Percentiles rank a stretch among this genome's conserved stretches.
These are phyloP conservation scores for Platerodrilus igneus DNA, from an alignment of 2,888 invertebrate genomes.

Conservation along the genomic window DNA sequence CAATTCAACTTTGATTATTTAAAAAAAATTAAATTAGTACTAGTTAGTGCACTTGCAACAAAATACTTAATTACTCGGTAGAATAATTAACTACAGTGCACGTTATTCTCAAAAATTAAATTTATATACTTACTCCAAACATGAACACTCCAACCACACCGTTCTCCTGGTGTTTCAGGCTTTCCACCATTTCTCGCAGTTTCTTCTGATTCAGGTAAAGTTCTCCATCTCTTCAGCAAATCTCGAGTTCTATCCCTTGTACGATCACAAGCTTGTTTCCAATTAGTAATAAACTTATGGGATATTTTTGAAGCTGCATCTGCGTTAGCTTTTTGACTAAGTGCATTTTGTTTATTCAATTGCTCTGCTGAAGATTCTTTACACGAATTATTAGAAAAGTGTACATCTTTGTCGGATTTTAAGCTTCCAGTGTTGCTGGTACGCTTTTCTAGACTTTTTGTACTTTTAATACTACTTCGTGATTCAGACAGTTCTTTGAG, in stretches of 20 bases:
- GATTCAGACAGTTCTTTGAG: slow-evolving; percentile 41
- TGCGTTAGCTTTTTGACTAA: slow-evolving; percentile 28
- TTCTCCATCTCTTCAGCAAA: slow-evolving; percentile 65
- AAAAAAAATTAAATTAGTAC: no score
- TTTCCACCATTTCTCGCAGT: slow-evolving; percentile 43
- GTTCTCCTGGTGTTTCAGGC: slow-evolving; percentile 46
- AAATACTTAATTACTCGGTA: no score
- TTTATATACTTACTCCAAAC: slow-evolving; percentile 70
- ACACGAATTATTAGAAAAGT: slow-evolving; percentile 36
- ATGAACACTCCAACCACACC: slow-evolving; percentile 70
- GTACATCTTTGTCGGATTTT: slow-evolving; percentile 45
- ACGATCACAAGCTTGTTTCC: slow-evolving; percentile 71
- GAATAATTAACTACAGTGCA: slow-evolving; percentile 1
- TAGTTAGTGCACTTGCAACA: no score
- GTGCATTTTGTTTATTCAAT: slow-evolving; percentile 18
- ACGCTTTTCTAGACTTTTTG: slow-evolving; percentile 43
- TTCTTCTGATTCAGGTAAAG: slow-evolving; percentile 58
- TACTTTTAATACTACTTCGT: slow-evolving; percentile 42
- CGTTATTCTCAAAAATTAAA: no score
- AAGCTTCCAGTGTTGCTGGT: slow-evolving; percentile 39
- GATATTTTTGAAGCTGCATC: slow-evolving; percentile 58
- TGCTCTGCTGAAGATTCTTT: slow-evolving; percentile 31
- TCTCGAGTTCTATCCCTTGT: slow-evolving; percentile 72
- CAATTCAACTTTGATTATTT: no score
- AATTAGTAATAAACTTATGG: slow-evolving; percentile 67